These are phyloP conservation scores for Semaprochilodus insignis DNA, from an alignment of 2,797 vertebrate species.

Conservation along the genomic window DNA sequence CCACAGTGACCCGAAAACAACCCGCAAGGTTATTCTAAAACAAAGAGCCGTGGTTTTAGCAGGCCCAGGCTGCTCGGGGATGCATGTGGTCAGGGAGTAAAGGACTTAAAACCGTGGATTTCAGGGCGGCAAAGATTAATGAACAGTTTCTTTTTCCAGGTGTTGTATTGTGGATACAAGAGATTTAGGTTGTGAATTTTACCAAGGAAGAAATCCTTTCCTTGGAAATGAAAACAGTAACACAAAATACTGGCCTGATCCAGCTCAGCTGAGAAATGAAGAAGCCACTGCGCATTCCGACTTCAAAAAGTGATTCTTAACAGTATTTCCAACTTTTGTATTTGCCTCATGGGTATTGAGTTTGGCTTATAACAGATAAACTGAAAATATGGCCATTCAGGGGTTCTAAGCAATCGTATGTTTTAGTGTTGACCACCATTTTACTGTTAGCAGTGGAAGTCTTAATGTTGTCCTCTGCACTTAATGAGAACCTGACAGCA, in stretches of 20 bases:
- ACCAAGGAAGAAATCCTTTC: constrained; percentile 78
- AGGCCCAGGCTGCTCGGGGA: constrained; percentile 62
- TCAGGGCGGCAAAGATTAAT: constrained; percentile 77
- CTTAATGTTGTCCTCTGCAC: background rate
- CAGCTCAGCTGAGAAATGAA: constrained; percentile 67
- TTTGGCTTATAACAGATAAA: background rate
- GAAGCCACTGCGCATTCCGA: constrained; percentile 65
- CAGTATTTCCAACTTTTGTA: constrained; percentile 20
- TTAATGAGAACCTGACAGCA: no score
- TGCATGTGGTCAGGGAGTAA: constrained; percentile 75
- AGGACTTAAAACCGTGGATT: constrained; percentile 75
- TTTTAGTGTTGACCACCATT: background rate
- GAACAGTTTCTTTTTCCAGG: constrained; percentile 84
- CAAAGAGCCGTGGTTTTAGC: constrained; percentile 67
- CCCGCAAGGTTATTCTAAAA: constrained; percentile 74
- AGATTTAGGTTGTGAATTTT: constrained; percentile 77
- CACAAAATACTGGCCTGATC: constrained; percentile 77
- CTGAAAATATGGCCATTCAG: background rate
- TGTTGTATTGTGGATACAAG: constrained; percentile 86
- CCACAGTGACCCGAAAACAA: constrained; percentile 80
- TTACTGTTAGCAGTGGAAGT: background rate
- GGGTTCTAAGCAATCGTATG: background rate
- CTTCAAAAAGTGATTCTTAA: constrained; percentile 41
- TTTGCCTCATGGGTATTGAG: background rate
- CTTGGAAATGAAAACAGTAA: constrained; percentile 83